Percentiles rank a stretch among this genome's conserved stretches.
Evolutionary conservation across 2,888 invertebrate genomes (phyloP).

Genomic region (Lasioglossum oenotherae): DNA sequence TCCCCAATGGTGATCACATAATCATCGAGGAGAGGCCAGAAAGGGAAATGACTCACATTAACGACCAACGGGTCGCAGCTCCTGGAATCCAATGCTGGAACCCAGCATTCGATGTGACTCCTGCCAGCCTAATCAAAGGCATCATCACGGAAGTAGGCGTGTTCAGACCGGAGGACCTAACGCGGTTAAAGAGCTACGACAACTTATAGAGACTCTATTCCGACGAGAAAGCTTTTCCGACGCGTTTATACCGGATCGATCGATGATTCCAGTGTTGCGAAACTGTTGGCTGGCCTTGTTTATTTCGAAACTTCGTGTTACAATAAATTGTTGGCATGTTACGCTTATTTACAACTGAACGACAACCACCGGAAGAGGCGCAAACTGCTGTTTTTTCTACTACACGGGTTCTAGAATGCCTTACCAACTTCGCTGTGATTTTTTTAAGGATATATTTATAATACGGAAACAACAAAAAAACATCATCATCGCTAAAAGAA

Average conservation of each 20-base stretch:
- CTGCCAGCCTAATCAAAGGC: constrained; percentile 94
- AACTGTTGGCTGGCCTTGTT: constrained; percentile 48
- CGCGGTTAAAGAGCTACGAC: constrained; percentile 48
- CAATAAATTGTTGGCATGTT: constrained; percentile 49
- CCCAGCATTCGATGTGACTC: constrained; percentile 99
- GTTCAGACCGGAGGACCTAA: constrained; percentile 87
- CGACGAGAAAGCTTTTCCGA: background rate
- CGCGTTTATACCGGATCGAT: constrained; percentile 45
- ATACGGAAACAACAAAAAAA: constrained; percentile 5
- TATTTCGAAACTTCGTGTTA: constrained; percentile 46
- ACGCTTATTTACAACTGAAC: constrained; percentile 53
- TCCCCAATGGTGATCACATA: constrained; percentile 93
- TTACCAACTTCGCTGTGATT: constrained; percentile 58
- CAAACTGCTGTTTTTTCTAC: background rate
- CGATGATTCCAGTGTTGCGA: constrained; percentile 31
- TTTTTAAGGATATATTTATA: constrained; percentile 52
- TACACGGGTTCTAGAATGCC: constrained; percentile 48
- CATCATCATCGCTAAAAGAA: background rate
- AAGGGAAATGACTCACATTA: constrained; percentile 95
- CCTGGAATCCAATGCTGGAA: constrained; percentile 98
- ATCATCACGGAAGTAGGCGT: constrained; percentile 98
- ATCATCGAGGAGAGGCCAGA: constrained; percentile 97
- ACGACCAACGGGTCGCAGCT: constrained; percentile 94
- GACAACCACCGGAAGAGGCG: constrained; percentile 16
- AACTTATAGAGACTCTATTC: constrained; percentile 18